These are phyloP conservation scores for Neopipo cinnamomea DNA, from an alignment of 2,113 vertebrate genomes.

Conservation along the genomic window DNA sequence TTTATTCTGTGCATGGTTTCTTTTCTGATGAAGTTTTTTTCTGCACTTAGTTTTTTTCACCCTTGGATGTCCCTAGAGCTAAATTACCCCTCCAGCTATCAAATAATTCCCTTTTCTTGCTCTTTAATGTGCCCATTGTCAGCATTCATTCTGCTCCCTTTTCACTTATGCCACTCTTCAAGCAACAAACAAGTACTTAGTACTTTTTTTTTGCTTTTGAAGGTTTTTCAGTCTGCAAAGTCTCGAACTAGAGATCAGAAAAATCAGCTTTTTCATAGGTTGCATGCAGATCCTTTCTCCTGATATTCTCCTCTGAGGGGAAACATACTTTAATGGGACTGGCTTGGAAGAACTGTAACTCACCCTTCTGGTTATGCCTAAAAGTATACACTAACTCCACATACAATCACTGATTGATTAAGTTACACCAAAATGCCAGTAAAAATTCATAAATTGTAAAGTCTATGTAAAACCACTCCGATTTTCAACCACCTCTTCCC, in stretches of 20 bases:
- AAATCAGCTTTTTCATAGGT: neutral
- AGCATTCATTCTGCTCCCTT: neutral
- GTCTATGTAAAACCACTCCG: neutral
- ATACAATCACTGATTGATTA: neutral
- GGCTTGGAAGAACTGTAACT: neutral
- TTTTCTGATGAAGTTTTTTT: neutral
- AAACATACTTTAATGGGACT: neutral
- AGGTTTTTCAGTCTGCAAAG: neutral
- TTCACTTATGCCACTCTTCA: neutral
- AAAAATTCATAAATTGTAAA: neutral
- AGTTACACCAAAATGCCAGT: neutral
- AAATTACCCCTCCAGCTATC: neutral
- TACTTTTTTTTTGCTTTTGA: neutral
- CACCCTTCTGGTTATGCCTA: neutral
- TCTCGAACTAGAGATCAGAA: neutral
- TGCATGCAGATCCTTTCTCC: neutral
- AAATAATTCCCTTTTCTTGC: neutral
- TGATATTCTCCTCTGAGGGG: neutral
- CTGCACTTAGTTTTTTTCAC: neutral
- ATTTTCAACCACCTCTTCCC: neutral
- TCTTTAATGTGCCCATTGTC: neutral
- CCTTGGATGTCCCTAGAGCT: neutral
- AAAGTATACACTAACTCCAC: neutral
- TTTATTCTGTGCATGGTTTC: neutral
- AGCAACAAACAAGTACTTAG: neutral